Conservation (phyloP, 2,797 vertebrate species). For the Loriculus beryllinus region DNA sequence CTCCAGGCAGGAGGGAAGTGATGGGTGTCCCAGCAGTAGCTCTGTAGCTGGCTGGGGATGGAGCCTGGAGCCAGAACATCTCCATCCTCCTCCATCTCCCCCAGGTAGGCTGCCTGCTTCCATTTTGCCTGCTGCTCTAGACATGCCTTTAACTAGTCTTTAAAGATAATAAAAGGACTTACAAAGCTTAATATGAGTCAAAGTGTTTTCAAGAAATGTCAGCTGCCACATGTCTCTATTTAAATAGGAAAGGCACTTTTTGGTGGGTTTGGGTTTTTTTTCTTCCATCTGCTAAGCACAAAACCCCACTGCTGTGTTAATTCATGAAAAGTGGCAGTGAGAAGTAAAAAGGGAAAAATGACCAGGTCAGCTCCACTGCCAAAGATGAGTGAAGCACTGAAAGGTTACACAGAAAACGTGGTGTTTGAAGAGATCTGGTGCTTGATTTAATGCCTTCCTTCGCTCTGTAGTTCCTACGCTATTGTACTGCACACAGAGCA, state of each 20-base stretch:
- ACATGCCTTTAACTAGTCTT: constrained; percentile 23
- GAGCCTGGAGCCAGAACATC: neutral
- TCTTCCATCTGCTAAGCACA: constrained; percentile 1
- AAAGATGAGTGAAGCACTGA: constrained; percentile 24
- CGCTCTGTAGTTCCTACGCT: neutral
- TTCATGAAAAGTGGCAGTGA: constrained; percentile 11
- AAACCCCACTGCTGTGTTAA: constrained; percentile 52
- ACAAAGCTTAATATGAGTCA: constrained; percentile 48
- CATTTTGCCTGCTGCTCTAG: neutral
- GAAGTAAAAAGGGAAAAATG: constrained; percentile 33
- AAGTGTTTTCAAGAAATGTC: constrained; percentile 57
- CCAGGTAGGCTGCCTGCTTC: neutral
- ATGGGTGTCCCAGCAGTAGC: neutral
- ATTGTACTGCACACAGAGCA: neutral
- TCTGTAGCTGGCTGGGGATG: neutral
- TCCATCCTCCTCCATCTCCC: neutral
- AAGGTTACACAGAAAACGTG: constrained; percentile 1
- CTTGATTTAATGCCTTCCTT: neutral
- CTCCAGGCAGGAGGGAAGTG: neutral
- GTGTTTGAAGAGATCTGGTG: constrained; percentile 34
- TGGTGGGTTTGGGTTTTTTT: neutral
- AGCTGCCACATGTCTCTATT: constrained; percentile 42
- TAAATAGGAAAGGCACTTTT: neutral
- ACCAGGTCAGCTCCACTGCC: constrained; percentile 47
- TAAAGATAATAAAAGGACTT: constrained; percentile 53